Evolutionary conservation across 2,888 invertebrate genomes (phyloP).

Genomic region (Erynnis tages): DNA sequence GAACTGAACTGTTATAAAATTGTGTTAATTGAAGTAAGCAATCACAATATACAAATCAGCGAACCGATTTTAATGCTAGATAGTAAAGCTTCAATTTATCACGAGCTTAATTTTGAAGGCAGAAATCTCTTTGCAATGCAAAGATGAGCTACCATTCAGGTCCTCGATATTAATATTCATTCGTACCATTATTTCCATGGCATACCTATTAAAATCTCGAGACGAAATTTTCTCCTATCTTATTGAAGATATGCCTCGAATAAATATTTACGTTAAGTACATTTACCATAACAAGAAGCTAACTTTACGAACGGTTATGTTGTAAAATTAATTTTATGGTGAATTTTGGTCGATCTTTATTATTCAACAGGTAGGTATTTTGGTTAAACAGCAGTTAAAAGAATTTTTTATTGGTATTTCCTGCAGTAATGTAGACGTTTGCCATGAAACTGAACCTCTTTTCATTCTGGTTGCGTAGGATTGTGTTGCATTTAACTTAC

Average conservation of each 20-base stretch:
- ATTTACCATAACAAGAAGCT: constrained; percentile 22
- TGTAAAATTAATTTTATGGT: constrained; percentile 6
- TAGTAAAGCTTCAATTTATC: constrained; percentile 33
- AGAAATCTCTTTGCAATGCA: constrained; percentile 62
- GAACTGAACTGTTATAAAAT: too few relatives aligned
- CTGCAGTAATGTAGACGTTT: too few relatives aligned
- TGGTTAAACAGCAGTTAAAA: too few relatives aligned
- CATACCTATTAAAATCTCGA: constrained; percentile 63
- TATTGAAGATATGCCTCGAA: constrained; percentile 54
- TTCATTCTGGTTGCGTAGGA: too few relatives aligned
- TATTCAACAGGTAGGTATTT: constrained; percentile 1
- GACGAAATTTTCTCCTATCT: constrained; percentile 47
- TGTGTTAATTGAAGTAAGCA: neutral
- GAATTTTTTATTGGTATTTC: too few relatives aligned
- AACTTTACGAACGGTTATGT: constrained; percentile 5
- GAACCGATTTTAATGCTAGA: constrained; percentile 8
- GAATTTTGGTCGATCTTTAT: constrained; percentile 1
- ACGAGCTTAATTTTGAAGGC: constrained; percentile 35
- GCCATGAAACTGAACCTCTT: too few relatives aligned
- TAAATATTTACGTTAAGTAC: constrained; percentile 45
- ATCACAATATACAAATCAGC: neutral
- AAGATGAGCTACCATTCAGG: constrained; percentile 62
- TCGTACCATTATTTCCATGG: constrained; percentile 61
- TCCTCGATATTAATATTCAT: constrained; percentile 67
- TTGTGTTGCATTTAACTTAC: too few relatives aligned